Evolutionary conservation across 2,888 invertebrate genomes (phyloP), one percentile per base, ranked within the genome.

Genomic region (Galeruca laticollis): DNA sequence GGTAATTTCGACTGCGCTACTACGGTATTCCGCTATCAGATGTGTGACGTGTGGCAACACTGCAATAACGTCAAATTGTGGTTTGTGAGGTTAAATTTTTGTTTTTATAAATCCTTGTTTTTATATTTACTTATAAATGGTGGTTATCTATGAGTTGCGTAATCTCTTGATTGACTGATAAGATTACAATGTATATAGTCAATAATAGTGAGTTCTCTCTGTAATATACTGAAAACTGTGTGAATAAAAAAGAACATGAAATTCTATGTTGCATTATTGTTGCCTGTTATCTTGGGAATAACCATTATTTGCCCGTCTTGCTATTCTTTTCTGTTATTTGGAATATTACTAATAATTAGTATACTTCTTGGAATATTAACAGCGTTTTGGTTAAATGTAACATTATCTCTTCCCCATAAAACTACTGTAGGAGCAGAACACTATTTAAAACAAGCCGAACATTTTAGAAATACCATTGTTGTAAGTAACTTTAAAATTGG

Each of bases 331-430:
- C 68, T 80, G 18, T 66, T 81, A 37, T 77, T 82, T 65, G 56
- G 71, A 63, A 21, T 82, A 64, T 75, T 84, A 57, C 80, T 82
- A 60, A 6, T 81, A 33, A 73, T 76, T 15, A 75, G 80, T 31
- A 69, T 82, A 26, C 51, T 81, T 59, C 77, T 87, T 40, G 87
- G 87, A 54, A 83, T 86, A 37, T 78, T 85, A 47, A 82, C 86
- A 60, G 86, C 88, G 59, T 84, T 91, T 78, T 89, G 90, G 88
- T 88, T 91, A 72, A 91, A 92, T 81, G 86, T 91, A 64, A 87
- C 89, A 70, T 84, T 92, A 43, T 91, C 91, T 21, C 89, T 91
- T 18, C 89, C 89, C 57, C 90, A 91, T 81, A 89, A 90, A 83
- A 90, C 90, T 51, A 88, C 89, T 51, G 81, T 88, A 49, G 89